Base-by-base conservation (phyloP, 2,888 invertebrate genomes). In the Pseudanteris insignis region DNA sequence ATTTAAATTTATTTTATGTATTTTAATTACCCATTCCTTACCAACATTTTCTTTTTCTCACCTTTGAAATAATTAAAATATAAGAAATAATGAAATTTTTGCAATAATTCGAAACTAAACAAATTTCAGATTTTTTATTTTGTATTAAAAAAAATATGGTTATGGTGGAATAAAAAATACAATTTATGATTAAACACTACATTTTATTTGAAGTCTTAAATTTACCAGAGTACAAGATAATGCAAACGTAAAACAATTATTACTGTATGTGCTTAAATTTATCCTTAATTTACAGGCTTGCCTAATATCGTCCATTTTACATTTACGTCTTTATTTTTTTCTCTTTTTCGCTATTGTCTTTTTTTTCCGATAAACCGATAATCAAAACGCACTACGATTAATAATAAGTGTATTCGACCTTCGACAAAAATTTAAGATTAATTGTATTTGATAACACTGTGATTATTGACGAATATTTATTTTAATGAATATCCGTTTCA, bases 151-250 rank as follows among this genome's bases (percentile, higher is more conserved):
- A n/a, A n/a, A n/a, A n/a, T n/a, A n/a, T n/a, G n/a, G n/a, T n/a
- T n/a, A n/a, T n/a, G n/a, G n/a, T n/a, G n/a, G 21, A 21, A 21
- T 21, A 21, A 21, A 21, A 21, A 7, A 3, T 5, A 21, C 7
- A 21, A 34, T 2, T 34, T n/a, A 29, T 51, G 63, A 61, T 67
- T 65, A 70, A 69, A 68, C 67, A 67, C 70, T 71, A 73, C 69
- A 71, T 38, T 74, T 76, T 73, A 73, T 74, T 72, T 70, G 64
- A 70, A 69, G 66, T 69, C 70, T 74, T 74, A 74, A 66, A 67
- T 71, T 69, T 66, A 67, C 70, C 71, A 69, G 73, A 73, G 71
- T 76, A 76, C 73, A 76, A 76, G 76, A 75, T 73, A 76, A 75
- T 73, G 69, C 70, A 73, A 75, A 73, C 72, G 54, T 71, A 72